Evolutionary conservation across 2,888 invertebrate genomes (phyloP).

Genomic region (Scaptomyza tumidula): DNA sequence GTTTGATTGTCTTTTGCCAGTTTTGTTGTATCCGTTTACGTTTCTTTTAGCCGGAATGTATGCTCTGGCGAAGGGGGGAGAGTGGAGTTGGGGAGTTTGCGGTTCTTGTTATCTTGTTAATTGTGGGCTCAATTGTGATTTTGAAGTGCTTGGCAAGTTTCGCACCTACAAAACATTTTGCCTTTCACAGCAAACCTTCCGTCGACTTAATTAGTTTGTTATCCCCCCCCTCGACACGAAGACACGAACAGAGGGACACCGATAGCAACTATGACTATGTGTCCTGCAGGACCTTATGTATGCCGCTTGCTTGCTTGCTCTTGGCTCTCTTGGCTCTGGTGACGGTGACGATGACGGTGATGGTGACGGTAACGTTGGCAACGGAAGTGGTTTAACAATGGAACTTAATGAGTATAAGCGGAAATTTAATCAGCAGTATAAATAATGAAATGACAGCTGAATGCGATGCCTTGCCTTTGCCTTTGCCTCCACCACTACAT

Average conservation of each 20-base stretch:
- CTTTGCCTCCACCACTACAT: constrained; percentile 21
- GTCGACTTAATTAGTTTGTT: constrained; percentile 76
- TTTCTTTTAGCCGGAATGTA: not conserved
- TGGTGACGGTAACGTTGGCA: constrained; percentile 34
- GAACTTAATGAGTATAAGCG: constrained; percentile 79
- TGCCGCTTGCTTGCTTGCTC: not conserved
- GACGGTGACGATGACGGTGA: constrained; percentile 7
- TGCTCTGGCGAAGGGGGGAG: not conserved
- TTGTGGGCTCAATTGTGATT: constrained; percentile 71
- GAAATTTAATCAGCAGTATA: constrained; percentile 80
- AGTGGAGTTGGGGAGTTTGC: constrained; percentile 6
- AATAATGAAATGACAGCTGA: constrained; percentile 78
- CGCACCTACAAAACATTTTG: constrained; percentile 67
- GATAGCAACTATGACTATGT: constrained; percentile 25
- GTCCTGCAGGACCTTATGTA: constrained; percentile 2
- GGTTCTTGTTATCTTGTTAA: constrained; percentile 68
- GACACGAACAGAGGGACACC: constrained; percentile 15
- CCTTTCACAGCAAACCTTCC: constrained; percentile 43
- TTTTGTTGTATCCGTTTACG: constrained; percentile 18
- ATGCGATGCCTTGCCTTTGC: constrained; percentile 16
- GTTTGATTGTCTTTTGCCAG: constrained; percentile 72
- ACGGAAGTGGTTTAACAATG: constrained; percentile 78
- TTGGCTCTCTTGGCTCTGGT: not conserved
- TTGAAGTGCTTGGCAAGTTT: constrained; percentile 68
- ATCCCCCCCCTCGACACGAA: constrained; percentile 32